Evolutionary conservation across 2,797 vertebrate species (phyloP).

Genomic region (Danio jaintianensis): DNA sequence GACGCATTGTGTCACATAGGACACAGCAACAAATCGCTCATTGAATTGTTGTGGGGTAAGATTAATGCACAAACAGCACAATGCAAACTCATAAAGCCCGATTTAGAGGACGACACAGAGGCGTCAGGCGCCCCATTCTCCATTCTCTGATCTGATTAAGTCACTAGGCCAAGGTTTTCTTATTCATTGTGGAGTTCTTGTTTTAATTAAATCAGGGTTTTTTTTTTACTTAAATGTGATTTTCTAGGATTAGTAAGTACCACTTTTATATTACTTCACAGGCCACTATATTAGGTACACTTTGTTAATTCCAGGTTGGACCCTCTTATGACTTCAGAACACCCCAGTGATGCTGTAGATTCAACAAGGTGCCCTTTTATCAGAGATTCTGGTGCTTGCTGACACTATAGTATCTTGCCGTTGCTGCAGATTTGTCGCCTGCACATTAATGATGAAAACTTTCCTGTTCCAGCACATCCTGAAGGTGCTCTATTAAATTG

Average conservation of each 20-base stretch:
- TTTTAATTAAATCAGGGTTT: not conserved
- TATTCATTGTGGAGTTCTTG: slow-evolving; percentile 8
- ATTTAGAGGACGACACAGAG: slow-evolving; percentile 58
- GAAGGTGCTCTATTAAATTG: no score
- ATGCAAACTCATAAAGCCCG: slow-evolving; percentile 66
- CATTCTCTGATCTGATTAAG: slow-evolving; percentile 56
- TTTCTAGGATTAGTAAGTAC: not conserved
- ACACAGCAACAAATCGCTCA: slow-evolving; percentile 63
- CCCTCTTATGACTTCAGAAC: no score
- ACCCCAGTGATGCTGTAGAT: no score
- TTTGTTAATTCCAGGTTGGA: no score
- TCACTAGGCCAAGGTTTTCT: slow-evolving; percentile 43
- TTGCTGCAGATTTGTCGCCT: no score
- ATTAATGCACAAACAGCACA: slow-evolving; percentile 66
- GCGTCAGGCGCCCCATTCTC: slow-evolving; percentile 64
- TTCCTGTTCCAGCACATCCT: no score
- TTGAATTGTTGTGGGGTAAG: slow-evolving; percentile 71
- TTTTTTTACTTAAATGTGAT: not conserved
- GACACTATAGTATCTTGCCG: no score
- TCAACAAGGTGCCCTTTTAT: no score
- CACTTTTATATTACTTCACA: not conserved
- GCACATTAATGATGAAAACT: no score
- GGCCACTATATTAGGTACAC: no score
- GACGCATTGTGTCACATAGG: slow-evolving; percentile 43
- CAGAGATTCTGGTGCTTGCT: no score